Conservation (phyloP, 2,113 vertebrate genomes). For the Anseranas semipalmata region DNA sequence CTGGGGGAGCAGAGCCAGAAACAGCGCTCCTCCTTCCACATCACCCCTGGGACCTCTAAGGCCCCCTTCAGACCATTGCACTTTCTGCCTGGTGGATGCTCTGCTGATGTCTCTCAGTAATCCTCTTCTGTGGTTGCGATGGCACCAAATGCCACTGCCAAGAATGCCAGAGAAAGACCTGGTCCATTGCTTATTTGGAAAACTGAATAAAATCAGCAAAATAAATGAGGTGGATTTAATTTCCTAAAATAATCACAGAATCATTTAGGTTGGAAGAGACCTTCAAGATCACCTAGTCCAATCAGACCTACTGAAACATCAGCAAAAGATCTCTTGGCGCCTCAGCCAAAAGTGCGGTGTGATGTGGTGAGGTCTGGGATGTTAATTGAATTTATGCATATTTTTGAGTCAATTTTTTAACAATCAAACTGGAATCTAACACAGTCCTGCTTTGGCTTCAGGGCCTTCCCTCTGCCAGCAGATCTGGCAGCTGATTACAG, state of each 20-base stretch:
- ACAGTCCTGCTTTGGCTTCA: not conserved
- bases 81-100: not conserved
- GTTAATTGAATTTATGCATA: not conserved
- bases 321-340: not conserved
- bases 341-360: not conserved
- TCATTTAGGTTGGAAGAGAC: no score
- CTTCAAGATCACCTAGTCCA: no score
- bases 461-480: not conserved
- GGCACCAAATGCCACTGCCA: not conserved
- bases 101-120: not conserved
- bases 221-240: not conserved
- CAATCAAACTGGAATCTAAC: not conserved
- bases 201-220: not conserved
- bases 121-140: not conserved
- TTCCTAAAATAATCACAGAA: not conserved
- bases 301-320: not conserved
- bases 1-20: not conserved
- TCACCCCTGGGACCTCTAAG: not conserved
- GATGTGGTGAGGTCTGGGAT: not conserved
- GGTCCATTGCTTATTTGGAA: not conserved
- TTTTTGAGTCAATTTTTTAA: not conserved
- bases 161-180: not conserved
- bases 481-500: not conserved
- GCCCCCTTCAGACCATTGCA: not conserved
- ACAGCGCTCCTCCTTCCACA: not conserved